Percentiles rank a stretch among this genome's conserved stretches.
These are phyloP conservation scores for Poeciliopsis retropinna DNA, from an alignment of 2,113 vertebrate species.

Conservation along the genomic window DNA sequence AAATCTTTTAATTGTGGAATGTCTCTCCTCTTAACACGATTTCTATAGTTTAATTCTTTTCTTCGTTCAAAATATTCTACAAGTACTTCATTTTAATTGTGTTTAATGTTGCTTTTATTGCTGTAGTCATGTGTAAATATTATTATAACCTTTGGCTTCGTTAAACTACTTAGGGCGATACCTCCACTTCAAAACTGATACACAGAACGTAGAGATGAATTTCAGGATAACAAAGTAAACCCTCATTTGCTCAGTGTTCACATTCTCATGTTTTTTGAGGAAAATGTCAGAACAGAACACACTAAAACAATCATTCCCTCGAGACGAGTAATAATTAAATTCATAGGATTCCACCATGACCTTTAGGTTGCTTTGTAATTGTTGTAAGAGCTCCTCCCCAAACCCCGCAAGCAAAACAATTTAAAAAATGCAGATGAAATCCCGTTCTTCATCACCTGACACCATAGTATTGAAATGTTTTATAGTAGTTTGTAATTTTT, in stretches of 20 bases:
- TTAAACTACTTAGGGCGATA: background rate
- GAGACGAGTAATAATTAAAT: conserved; percentile 34
- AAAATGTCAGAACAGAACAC: conserved; percentile 22
- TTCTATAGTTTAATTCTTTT: background rate
- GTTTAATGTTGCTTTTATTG: background rate
- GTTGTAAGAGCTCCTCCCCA: background rate
- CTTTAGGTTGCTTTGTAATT: conserved; percentile 20
- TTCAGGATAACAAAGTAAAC: too few species aligned
- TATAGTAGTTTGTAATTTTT: conserved; percentile 12
- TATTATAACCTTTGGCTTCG: background rate
- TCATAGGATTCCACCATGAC: conserved; percentile 19
- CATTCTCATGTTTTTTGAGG: background rate
- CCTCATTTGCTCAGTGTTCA: too few species aligned
- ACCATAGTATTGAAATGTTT: background rate
- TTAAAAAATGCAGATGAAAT: conserved; percentile 36
- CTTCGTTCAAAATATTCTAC: background rate
- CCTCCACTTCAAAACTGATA: background rate
- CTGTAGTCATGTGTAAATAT: background rate
- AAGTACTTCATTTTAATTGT: too few species aligned
- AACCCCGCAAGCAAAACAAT: conserved; percentile 19
- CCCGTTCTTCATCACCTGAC: conserved; percentile 7
- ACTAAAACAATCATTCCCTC: conserved; percentile 10
- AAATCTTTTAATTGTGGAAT: background rate
- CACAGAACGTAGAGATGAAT: too few species aligned
- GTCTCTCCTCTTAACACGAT: background rate